Conservation (phyloP, 1,140 invertebrate genomes). For the Parapsyche elsis region DNA sequence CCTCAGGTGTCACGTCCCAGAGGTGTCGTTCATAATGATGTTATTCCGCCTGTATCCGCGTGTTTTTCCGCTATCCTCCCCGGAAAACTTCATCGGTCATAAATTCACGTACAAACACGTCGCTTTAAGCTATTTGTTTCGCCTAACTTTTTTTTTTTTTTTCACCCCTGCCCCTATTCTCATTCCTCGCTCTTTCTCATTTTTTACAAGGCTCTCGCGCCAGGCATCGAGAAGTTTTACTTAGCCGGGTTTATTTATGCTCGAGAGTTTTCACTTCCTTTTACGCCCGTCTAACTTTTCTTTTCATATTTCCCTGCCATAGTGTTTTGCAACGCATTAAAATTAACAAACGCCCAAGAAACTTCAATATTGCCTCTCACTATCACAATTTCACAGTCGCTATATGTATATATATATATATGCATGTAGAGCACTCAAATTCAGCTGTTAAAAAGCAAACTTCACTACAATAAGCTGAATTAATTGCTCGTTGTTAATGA, state of each 20-base stretch:
- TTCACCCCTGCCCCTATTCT: not conserved
- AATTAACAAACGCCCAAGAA: constrained; percentile 24
- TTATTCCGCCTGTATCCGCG: constrained; percentile 52
- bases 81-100: constrained; percentile 48
- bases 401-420: no score
- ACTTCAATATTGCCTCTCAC: not conserved
- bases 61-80: constrained; percentile 43
- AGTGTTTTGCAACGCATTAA: constrained; percentile 26
- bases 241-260: constrained; percentile 47
- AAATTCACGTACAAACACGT: constrained; percentile 54
- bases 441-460: no score
- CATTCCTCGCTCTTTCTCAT: constrained; percentile 3
- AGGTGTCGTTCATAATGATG: constrained; percentile 53
- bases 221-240: constrained; percentile 40
- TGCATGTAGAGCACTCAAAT: no score
- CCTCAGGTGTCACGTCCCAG: constrained; percentile 40
- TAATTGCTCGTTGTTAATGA: no score
- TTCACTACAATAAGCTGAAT: no score
- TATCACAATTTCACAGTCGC: not conserved
- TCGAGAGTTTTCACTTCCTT: constrained; percentile 29
- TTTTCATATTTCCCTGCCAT: constrained; percentile 3
- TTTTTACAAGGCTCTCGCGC: constrained; percentile 37
- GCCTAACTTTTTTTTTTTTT: constrained; percentile 30
- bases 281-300: constrained; percentile 18
- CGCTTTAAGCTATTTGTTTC: constrained; percentile 53